Evolutionary conservation across 2,113 vertebrate species (phyloP).

Genomic region (Corythaeola cristata): DNA sequence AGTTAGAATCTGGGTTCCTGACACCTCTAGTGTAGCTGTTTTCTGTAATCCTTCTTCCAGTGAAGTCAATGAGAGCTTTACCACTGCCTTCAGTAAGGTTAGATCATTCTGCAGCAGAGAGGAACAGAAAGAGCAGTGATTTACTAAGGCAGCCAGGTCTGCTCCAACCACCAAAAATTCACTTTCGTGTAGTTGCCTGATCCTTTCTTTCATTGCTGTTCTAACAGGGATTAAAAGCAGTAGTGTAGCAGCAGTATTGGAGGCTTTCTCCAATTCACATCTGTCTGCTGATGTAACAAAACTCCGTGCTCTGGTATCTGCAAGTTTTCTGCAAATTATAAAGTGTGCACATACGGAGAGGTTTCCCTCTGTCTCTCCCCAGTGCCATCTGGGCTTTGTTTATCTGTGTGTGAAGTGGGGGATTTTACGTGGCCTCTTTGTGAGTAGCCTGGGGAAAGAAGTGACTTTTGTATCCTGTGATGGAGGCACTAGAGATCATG

Average conservation of each 20-base stretch:
- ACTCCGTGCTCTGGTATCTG: background rate
- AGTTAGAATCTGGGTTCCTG: background rate
- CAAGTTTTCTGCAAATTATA: background rate
- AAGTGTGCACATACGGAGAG: background rate
- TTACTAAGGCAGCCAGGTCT: background rate
- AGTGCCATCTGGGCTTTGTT: constrained; percentile 23
- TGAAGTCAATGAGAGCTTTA: background rate
- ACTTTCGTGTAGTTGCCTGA: background rate
- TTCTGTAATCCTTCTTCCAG: background rate
- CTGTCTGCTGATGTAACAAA: constrained; percentile 6
- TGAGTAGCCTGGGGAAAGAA: background rate
- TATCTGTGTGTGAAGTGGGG: background rate
- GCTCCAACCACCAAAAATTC: background rate
- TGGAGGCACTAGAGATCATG: background rate
- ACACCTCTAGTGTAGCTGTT: background rate
- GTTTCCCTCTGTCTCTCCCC: background rate
- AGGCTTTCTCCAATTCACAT: constrained; percentile 1
- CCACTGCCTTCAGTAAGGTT: background rate
- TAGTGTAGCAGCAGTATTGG: background rate
- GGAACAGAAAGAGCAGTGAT: background rate
- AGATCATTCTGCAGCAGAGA: background rate
- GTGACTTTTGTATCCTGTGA: background rate
- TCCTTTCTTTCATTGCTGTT: background rate
- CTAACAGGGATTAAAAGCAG: background rate
- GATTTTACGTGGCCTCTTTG: constrained; percentile 2